A percentile compares a stretch with the other conserved stretches of the same genome.
These are phyloP conservation scores for Acromyrmex echinatior DNA, from an alignment of 1,140 invertebrate genomes.

Conservation along the genomic window DNA sequence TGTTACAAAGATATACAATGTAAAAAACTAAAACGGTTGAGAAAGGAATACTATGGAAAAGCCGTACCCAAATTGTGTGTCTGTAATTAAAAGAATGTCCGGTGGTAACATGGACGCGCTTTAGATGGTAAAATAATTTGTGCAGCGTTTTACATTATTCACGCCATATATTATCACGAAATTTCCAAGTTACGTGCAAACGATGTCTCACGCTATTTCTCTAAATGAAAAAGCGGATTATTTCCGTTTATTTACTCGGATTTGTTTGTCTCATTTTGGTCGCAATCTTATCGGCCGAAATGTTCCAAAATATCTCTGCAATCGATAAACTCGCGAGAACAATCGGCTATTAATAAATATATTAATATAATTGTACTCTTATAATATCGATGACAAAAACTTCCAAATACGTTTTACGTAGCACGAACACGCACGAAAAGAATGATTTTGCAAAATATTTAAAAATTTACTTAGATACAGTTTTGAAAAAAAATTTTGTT, in stretches of 20 bases:
- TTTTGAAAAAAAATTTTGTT: too few relatives aligned
- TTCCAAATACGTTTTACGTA: neutral
- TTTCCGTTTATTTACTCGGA: neutral
- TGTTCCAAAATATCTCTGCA: constrained; percentile 19
- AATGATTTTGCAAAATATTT: too few relatives aligned
- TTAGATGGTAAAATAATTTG: neutral
- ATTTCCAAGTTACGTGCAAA: neutral
- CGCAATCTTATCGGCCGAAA: neutral
- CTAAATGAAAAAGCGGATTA: neutral
- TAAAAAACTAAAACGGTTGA: neutral
- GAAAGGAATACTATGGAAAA: neutral
- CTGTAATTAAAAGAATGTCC: neutral
- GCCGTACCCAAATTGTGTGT: neutral
- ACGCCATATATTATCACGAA: neutral
- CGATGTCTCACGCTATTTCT: neutral
- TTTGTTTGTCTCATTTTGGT: neutral
- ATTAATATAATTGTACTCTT: neutral
- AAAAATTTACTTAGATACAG: too few relatives aligned
- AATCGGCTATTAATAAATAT: neutral
- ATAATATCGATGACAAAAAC: neutral
- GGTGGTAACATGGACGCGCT: neutral
- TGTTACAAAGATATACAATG: neutral
- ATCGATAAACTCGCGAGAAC: neutral
- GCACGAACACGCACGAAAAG: neutral
- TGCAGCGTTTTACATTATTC: constrained; percentile 11